Conservation (phyloP, 2,113 vertebrate genomes). For the Okapia johnstoni region DNA sequence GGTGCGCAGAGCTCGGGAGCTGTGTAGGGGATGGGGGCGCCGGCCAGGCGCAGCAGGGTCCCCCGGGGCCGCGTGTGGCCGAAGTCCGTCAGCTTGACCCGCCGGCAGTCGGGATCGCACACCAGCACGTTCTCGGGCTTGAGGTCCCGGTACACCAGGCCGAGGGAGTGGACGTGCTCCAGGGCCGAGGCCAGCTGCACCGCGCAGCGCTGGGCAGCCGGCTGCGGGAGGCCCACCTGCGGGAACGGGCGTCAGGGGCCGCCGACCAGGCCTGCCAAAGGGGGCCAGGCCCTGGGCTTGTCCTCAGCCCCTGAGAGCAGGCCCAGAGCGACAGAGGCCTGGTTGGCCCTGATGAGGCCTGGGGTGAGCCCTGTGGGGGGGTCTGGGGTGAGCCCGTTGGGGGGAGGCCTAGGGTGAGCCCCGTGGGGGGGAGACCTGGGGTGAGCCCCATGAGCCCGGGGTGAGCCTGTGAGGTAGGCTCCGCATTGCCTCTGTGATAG, state of each 20-base stretch:
- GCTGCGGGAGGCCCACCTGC: constrained; percentile 90
- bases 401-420: background rate
- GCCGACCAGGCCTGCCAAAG: too few relatives aligned
- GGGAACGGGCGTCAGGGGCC: fast-evolving
- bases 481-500: background rate
- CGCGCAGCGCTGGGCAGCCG: constrained; percentile 86
- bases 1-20: constrained; percentile 89
- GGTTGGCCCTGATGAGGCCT: background rate
- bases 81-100: constrained; percentile 92
- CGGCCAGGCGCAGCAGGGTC: constrained; percentile 89
- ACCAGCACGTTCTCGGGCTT: constrained; percentile 96
- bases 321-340: background rate
- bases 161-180: constrained; percentile 90
- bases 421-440: background rate
- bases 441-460: background rate
- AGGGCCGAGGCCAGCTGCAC: constrained; percentile 89
- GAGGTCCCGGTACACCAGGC: constrained; percentile 92
- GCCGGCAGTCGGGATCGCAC: constrained; percentile 84
- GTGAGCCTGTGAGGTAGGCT: background rate
- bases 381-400: fast-evolving
- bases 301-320: background rate
- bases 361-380: background rate
- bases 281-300: background rate
- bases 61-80: constrained; percentile 92
- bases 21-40: constrained; percentile 92